Evolutionary conservation across 2,888 invertebrate genomes (phyloP).

Genomic region (Clivina fossor): DNA sequence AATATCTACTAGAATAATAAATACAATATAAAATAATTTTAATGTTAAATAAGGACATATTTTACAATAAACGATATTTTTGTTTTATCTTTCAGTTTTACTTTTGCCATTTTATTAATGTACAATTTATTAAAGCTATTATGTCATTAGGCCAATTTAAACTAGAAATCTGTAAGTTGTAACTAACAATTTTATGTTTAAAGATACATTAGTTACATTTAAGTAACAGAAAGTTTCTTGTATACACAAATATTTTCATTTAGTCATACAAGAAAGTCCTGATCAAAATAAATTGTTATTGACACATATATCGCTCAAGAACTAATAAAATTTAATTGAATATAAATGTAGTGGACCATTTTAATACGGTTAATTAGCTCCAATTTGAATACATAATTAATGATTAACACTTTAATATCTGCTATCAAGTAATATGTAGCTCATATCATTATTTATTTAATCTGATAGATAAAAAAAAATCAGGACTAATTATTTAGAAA

Average conservation of each 20-base stretch:
- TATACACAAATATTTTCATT: neutral
- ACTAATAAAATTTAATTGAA: constrained; percentile 21
- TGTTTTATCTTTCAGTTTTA: too few species aligned
- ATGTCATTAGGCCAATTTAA: too few species aligned
- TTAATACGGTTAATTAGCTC: constrained; percentile 17
- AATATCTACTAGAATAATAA: too few species aligned
- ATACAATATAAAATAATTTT: too few species aligned
- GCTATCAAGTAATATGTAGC: constrained; percentile 1
- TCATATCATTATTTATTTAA: constrained; percentile 9
- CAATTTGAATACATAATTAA: constrained; percentile 24
- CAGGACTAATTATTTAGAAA: constrained; percentile 23
- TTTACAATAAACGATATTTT: too few species aligned
- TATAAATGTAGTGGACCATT: constrained; percentile 12
- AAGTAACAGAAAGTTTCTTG: neutral
- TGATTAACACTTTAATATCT: constrained; percentile 16
- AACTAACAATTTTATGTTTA: too few species aligned
- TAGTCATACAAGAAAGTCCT: constrained; percentile 14
- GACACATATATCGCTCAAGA: constrained; percentile 8
- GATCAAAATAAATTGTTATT: constrained; percentile 22
- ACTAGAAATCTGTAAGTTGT: too few species aligned
- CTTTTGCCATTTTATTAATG: too few species aligned
- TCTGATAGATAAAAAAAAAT: constrained; percentile 8
- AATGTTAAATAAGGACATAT: too few species aligned
- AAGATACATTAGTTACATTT: neutral
- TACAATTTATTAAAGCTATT: too few species aligned